Evolutionary conservation across 2,113 vertebrate species (phyloP).

Genomic region (Zosterops hypoxanthus): DNA sequence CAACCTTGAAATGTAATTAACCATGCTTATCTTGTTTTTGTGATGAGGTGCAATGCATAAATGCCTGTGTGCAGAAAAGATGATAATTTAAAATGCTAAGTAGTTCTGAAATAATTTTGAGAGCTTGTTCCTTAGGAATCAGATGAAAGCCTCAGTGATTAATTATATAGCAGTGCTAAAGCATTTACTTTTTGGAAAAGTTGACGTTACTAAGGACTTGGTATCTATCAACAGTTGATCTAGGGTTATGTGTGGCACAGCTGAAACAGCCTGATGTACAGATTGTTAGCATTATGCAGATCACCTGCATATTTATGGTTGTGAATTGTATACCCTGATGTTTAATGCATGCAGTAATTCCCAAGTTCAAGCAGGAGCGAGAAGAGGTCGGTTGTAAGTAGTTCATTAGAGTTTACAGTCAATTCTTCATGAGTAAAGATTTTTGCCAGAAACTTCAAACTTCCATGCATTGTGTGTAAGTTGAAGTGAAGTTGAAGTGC

Average conservation of each 20-base stretch:
- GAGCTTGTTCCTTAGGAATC: slow-evolving; percentile 12
- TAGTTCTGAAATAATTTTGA: slow-evolving; percentile 45
- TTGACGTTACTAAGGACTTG: background rate
- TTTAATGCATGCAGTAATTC: background rate
- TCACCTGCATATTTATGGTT: background rate
- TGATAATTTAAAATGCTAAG: slow-evolving; percentile 53
- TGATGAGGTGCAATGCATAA: background rate
- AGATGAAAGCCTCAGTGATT: slow-evolving; percentile 15
- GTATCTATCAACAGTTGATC: background rate
- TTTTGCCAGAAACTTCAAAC: background rate
- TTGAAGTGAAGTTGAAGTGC: background rate
- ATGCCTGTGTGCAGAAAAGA: background rate
- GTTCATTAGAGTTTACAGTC: background rate
- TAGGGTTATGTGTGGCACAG: background rate
- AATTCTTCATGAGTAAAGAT: background rate
- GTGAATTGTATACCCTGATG: background rate
- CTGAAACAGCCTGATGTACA: background rate
- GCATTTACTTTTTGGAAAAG: slow-evolving; percentile 7
- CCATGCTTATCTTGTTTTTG: background rate
- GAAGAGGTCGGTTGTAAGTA: background rate
- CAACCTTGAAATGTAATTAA: slow-evolving; percentile 31
- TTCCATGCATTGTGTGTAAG: background rate
- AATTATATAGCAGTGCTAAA: slow-evolving; percentile 36
- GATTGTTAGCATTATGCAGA: background rate
- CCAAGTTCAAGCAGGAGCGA: background rate